phyloP scores from a whole-genome alignment of 2,888 invertebrate genomes.

The Agonopterix heracliana region DNA sequence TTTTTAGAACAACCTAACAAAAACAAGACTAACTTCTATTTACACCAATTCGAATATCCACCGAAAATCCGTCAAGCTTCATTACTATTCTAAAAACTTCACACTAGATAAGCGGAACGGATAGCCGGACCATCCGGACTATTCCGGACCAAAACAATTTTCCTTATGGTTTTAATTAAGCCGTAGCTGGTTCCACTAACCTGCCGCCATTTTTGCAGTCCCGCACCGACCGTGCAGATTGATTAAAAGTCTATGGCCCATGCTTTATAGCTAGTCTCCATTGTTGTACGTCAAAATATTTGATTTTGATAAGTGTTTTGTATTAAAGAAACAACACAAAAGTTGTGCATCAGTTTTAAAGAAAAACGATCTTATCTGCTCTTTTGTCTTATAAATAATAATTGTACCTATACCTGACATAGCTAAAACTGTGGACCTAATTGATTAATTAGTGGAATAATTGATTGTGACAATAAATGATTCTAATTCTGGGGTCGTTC shows the following conservation, averaged over 20 bases:
- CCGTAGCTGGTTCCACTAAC: slow-evolving; percentile 53
- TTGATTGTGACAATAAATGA: too few species aligned
- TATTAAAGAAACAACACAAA: too few species aligned
- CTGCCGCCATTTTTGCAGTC: slow-evolving; percentile 71
- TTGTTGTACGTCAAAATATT: slow-evolving; percentile 16
- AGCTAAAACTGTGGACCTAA: too few species aligned
- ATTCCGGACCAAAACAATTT: slow-evolving; percentile 41
- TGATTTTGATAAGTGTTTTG: too few species aligned
- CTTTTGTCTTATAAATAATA: too few species aligned
- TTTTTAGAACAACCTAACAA: too few species aligned
- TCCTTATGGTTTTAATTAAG: slow-evolving; percentile 78
- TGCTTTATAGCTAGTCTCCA: slow-evolving; percentile 62
- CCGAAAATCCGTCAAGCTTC: slow-evolving; percentile 21
- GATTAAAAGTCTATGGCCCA: slow-evolving; percentile 76
- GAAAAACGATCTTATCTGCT: too few species aligned
- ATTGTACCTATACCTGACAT: too few species aligned
- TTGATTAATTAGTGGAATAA: too few species aligned
- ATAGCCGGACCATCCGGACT: slow-evolving; percentile 29
- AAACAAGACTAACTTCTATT: too few species aligned
- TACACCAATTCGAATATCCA: slow-evolving; percentile 6
- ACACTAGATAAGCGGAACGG: slow-evolving; percentile 30
- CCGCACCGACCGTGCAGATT: slow-evolving; percentile 72
- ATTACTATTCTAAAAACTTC: slow-evolving; percentile 41
- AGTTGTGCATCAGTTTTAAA: too few species aligned
- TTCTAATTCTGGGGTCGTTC: too few species aligned